These are phyloP conservation scores for Heterotis niloticus DNA, from an alignment of 2,113 vertebrate species.

Conservation along the genomic window DNA sequence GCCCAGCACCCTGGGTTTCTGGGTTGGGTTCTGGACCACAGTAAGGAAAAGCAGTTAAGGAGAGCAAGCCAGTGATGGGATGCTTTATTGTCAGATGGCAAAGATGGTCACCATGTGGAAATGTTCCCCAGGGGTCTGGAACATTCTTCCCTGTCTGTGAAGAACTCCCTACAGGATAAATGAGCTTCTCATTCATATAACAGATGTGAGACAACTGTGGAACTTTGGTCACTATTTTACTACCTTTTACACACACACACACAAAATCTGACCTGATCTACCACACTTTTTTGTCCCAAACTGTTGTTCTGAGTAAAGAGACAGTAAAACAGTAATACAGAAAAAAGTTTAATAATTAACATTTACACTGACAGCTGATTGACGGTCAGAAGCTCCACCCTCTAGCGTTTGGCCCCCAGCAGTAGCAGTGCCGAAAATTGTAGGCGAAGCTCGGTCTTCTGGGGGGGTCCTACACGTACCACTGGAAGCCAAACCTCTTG, in stretches of 20 bases:
- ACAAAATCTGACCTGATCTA: not conserved
- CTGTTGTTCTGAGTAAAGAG: not conserved
- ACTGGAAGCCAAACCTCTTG: constrained; percentile 64
- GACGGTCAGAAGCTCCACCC: not conserved
- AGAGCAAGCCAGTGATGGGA: too few relatives aligned
- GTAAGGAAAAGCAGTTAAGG: too few relatives aligned
- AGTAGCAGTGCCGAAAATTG: not conserved
- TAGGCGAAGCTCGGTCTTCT: not conserved
- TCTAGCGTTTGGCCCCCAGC: not conserved
- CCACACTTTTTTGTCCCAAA: not conserved
- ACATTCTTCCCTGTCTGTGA: too few relatives aligned
- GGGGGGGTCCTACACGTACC: constrained; percentile 57
- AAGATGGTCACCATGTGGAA: too few relatives aligned
- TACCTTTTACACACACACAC: not conserved
- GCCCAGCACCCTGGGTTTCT: too few relatives aligned
- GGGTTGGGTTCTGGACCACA: too few relatives aligned
- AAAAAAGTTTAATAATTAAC: constrained; percentile 63
- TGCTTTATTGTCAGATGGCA: too few relatives aligned
- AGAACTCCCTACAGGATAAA: too few relatives aligned
- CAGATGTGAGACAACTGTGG: too few relatives aligned
- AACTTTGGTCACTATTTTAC: too few relatives aligned
- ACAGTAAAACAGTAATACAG: constrained; percentile 29
- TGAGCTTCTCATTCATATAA: too few relatives aligned
- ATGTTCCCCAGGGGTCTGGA: too few relatives aligned
- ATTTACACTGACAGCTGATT: constrained; percentile 56